Evolutionary conservation across 23 tunicate genomes (phyloP), one percentile per base, ranked within the genome.

Genomic region (Styela plicata): DNA sequence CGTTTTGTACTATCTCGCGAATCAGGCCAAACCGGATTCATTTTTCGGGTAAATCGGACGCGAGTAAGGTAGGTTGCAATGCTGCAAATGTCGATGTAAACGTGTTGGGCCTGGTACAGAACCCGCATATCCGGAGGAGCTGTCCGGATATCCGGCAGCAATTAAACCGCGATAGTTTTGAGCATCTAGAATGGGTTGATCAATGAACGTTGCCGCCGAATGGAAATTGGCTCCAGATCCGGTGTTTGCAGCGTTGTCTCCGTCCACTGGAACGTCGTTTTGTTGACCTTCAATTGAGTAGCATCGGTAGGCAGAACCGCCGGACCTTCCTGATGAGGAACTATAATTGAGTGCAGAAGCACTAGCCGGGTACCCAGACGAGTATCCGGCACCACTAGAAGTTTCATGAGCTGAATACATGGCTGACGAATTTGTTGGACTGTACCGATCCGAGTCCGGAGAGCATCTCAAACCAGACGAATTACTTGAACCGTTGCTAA

Each of bases 181-280:
- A 24, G 81, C 52, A 53, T 33, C 81, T 20, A 44, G 28, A 24
- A 25, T 76, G 13, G 64, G 81, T 52, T 44, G 52, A 1, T 76
- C 81, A 24, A 25, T 76, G 33, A 76, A 76, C 19, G 29, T 76
- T 13, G 81, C 64, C 18, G 81, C 64, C 17, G 81, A 76, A 36
- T 33, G 53, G 44, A 76, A 76, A 53, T 76, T 76, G 16, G 81
- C 32, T 0, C 66, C 66, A 23, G 81, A 36, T 52, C 63, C 30
- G 22, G 71, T 27, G 18, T 25, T 67, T 29, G 2, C 71, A 27
- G 71, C 31, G 31, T 29, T 29, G 13, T 67, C 71, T 16, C 71
- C 31, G 17, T 67, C 31, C 22, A 25, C 31, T 16, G 31, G 24
- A 67, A 22, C 71, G 22, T 27, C 31, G 13, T 13, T 22, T 18